Evolutionary conservation across 2,113 vertebrate species (phyloP).

Genomic region (Stegastes partitus): DNA sequence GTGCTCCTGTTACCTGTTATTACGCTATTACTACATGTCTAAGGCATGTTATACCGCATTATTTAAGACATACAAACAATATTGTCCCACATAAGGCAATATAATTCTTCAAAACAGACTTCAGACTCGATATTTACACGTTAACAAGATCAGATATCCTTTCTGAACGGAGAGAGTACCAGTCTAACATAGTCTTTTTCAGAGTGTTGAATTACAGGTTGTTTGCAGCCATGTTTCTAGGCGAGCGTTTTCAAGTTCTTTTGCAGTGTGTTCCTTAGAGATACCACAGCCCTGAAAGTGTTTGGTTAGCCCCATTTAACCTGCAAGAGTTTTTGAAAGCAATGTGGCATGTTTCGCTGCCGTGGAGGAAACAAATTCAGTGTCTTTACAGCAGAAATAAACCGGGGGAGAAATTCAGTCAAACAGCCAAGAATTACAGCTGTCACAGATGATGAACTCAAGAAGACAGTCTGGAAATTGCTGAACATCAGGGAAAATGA

Average conservation of each 20-base stretch:
- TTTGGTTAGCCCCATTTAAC: background rate
- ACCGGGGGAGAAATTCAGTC: background rate
- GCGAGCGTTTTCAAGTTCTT: background rate
- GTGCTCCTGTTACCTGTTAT: background rate
- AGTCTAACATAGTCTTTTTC: no score
- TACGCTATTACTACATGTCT: background rate
- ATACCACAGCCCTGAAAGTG: no score
- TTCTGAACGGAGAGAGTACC: background rate
- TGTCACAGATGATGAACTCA: no score
- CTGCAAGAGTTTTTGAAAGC: background rate
- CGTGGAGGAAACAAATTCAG: background rate
- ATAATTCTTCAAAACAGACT: background rate
- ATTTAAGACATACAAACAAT: slow-evolving; percentile 1
- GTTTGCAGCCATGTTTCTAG: background rate
- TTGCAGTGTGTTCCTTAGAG: background rate
- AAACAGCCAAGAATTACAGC: background rate
- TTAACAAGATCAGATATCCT: background rate
- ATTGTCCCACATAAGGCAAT: background rate
- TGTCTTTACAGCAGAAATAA: background rate
- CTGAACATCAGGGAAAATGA: no score
- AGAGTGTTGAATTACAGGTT: background rate
- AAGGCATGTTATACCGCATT: background rate
- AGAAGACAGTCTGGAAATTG: no score
- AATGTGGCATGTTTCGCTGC: background rate
- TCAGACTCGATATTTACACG: background rate